Evolutionary conservation across 2,888 invertebrate species (phyloP).

Genomic region (Cataglyphis cursor): DNA sequence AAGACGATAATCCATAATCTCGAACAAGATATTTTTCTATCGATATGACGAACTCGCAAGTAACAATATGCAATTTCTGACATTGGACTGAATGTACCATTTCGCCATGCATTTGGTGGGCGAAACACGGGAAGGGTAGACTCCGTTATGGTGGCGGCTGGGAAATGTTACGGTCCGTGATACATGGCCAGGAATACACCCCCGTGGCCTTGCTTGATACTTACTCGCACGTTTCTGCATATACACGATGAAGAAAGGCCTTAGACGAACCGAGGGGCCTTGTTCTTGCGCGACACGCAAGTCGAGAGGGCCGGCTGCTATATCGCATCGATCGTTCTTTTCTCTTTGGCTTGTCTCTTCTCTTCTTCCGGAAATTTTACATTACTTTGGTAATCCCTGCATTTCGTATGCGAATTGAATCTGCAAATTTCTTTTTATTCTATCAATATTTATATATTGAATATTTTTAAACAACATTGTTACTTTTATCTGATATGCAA

Average conservation of each 20-base stretch:
- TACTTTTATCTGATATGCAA: background rate
- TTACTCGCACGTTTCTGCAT: slow-evolving; percentile 68
- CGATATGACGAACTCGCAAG: background rate
- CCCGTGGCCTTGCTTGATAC: slow-evolving; percentile 66
- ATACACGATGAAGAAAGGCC: slow-evolving; percentile 58
- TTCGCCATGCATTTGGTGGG: slow-evolving; percentile 25
- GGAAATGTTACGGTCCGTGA: slow-evolving; percentile 67
- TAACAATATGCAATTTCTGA: background rate
- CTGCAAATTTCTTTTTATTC: background rate
- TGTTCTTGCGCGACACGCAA: slow-evolving; percentile 62
- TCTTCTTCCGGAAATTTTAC: slow-evolving; percentile 5
- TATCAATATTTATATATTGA: background rate
- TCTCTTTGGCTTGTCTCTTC: slow-evolving; percentile 37
- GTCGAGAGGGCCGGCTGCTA: slow-evolving; percentile 48
- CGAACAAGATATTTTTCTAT: background rate
- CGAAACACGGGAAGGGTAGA: slow-evolving; percentile 61
- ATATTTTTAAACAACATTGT: background rate
- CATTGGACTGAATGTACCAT: background rate
- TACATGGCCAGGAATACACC: slow-evolving; percentile 64
- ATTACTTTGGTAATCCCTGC: background rate
- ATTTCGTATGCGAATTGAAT: background rate
- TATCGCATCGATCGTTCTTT: slow-evolving; percentile 57
- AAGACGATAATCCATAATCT: background rate
- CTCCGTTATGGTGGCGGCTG: slow-evolving; percentile 66
- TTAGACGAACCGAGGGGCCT: slow-evolving; percentile 55